A percentile compares a stretch with the other conserved stretches of the same genome.
These are phyloP conservation scores for Xanthorhoe spadicearia DNA, from an alignment of 2,888 invertebrate genomes.

Conservation along the genomic window DNA sequence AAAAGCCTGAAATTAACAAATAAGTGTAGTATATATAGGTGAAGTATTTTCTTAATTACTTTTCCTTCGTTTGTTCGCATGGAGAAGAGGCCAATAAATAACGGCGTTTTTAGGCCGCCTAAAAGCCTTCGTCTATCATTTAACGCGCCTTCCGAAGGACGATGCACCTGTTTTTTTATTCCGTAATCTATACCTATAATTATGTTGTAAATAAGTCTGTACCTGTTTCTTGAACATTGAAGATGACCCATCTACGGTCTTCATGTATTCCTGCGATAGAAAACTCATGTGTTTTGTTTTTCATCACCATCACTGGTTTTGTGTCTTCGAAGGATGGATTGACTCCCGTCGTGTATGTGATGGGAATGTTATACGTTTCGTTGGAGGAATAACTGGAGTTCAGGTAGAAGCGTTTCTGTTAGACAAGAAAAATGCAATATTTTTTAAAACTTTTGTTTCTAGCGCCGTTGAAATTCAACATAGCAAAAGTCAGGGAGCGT, in stretches of 20 bases:
- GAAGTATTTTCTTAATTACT: no score
- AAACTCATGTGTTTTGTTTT: slow-evolving; percentile 52
- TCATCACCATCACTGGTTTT: slow-evolving; percentile 71
- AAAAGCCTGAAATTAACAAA: slow-evolving; percentile 77
- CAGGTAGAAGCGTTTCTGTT: slow-evolving; percentile 71
- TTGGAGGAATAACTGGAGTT: slow-evolving; percentile 61
- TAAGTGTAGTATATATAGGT: background rate
- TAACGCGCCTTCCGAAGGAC: no score
- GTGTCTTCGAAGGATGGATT: slow-evolving; percentile 64
- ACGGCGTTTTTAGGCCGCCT: no score
- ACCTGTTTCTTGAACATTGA: slow-evolving; percentile 87
- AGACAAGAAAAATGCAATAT: slow-evolving; percentile 36
- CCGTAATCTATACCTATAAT: no score
- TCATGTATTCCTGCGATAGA: slow-evolving; percentile 56
- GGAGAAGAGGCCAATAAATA: no score
- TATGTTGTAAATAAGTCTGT: slow-evolving; percentile 35
- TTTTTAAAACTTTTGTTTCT: background rate
- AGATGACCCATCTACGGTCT: slow-evolving; percentile 81
- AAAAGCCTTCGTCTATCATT: no score
- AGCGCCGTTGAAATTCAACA: background rate
- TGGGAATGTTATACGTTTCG: slow-evolving; percentile 73
- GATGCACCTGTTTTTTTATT: no score
- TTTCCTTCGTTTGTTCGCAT: no score
- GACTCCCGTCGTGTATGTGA: slow-evolving; percentile 67
- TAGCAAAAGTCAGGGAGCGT: background rate